Evolutionary conservation across 2,113 vertebrate genomes (phyloP).

Genomic region (Oxyura jamaicensis): DNA sequence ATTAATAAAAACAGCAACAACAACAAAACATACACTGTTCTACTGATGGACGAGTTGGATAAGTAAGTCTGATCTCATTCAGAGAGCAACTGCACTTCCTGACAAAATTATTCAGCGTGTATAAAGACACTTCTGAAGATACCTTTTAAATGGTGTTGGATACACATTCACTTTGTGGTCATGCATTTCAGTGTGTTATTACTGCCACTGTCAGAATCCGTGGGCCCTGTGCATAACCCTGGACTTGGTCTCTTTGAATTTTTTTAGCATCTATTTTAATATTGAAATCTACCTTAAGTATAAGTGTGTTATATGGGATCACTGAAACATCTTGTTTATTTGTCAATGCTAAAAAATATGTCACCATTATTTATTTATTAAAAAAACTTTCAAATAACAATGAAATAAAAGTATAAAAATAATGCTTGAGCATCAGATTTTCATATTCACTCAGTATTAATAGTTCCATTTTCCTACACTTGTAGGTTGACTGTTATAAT

Average conservation of each 20-base stretch:
- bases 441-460: neutral
- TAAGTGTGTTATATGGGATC: neutral
- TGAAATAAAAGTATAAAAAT: neutral
- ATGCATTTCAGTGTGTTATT: neutral
- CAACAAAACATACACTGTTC: no score
- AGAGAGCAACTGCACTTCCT: neutral
- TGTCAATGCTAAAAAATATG: neutral
- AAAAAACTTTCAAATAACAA: neutral
- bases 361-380: neutral
- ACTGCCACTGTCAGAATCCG: neutral
- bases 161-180: neutral
- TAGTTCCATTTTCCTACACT: neutral
- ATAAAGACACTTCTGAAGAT: neutral
- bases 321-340: neutral
- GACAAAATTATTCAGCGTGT: neutral
- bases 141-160: neutral
- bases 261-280: neutral
- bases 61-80: neutral
- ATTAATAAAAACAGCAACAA: neutral
- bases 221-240: neutral
- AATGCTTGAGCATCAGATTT: neutral
- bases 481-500: neutral
- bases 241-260: neutral
- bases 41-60: neutral
- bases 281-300: neutral